phyloP scores from a whole-genome alignment of 2,797 vertebrate species.

The Haliaeetus vocifer region DNA sequence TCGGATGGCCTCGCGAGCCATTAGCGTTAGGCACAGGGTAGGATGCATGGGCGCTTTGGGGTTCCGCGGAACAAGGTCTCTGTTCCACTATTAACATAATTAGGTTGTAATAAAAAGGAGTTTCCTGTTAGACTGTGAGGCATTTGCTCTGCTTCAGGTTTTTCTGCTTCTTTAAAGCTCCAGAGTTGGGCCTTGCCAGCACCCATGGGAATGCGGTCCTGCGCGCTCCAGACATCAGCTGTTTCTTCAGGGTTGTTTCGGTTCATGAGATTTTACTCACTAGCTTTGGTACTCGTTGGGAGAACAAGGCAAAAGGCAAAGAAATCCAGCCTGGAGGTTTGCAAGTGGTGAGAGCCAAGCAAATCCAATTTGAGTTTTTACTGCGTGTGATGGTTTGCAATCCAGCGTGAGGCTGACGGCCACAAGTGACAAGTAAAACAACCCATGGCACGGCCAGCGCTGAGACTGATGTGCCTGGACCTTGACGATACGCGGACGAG shows the following conservation, averaged over 20 bases:
- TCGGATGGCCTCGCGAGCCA: background rate
- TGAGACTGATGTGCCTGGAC: fast-evolving
- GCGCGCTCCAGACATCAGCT: background rate
- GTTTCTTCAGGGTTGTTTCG: background rate
- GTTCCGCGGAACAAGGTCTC: background rate
- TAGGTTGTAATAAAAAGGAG: background rate
- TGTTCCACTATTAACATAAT: background rate
- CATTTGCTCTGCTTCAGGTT: background rate
- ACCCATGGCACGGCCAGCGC: background rate
- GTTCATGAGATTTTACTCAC: background rate
- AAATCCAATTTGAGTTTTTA: background rate
- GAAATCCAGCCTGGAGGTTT: background rate
- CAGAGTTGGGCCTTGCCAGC: background rate
- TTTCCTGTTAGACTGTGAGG: background rate
- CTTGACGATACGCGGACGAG: fast-evolving
- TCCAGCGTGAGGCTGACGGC: background rate
- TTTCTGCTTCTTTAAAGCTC: background rate
- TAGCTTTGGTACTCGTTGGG: background rate
- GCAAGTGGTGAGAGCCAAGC: background rate
- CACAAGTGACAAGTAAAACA: background rate
- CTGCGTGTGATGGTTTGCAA: background rate
- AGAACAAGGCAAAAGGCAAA: background rate
- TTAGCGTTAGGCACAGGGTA: background rate
- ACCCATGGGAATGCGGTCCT: fast-evolving
- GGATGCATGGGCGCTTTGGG: background rate